Base-by-base conservation (phyloP, 2,888 invertebrate species). In the Camptogramma bilineatum region DNA sequence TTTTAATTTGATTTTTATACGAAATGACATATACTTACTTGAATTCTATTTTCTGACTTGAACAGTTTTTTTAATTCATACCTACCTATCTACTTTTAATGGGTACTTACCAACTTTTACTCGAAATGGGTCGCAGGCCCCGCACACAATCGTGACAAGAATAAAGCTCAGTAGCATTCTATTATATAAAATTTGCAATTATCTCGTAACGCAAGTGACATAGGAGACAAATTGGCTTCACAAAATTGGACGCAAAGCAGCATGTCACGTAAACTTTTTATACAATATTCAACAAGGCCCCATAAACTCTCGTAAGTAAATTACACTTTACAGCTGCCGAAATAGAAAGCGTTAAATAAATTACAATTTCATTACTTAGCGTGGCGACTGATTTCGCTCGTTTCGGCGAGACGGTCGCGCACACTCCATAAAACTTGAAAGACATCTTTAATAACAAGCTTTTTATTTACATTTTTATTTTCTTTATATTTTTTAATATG, bases 321-420 rank as follows among this genome's bases (percentile, higher is more conserved):
- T 56, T 56, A 46, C 18, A 24, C 47, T 46, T 44, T 51, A 34
- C 28, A 52, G 52, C 53, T 56, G 48, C 48, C 39, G 34, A 59
- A 59, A 54, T 58, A 51, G 44, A 54, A 46, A 59, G 42, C 66
- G 52, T 56, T 57, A 64, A 52, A 66, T 61, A 65, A 65, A 63
- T 67, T 60, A 65, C 58, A 62, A 52, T 58, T 62, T 65, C 64
- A 62, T 65, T 65, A 62, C 53, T 69, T 64, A 66, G 42, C 52
- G 51, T 24, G 60, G 46, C 57, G 61, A 64, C 64, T 59, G 64
- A 64, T 64, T 64, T 55, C 34, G 59, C 51, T 44, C 39, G 54
- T 59, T 55, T 51, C 24, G 28, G 4, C 16, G 19, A 46, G 55
- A 61, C 24, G 48, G 42, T 53, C 21, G 24, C 24, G 64, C 39